phyloP scores from a whole-genome alignment of 2,113 vertebrate genomes.

The Gorsachius goisagi region DNA sequence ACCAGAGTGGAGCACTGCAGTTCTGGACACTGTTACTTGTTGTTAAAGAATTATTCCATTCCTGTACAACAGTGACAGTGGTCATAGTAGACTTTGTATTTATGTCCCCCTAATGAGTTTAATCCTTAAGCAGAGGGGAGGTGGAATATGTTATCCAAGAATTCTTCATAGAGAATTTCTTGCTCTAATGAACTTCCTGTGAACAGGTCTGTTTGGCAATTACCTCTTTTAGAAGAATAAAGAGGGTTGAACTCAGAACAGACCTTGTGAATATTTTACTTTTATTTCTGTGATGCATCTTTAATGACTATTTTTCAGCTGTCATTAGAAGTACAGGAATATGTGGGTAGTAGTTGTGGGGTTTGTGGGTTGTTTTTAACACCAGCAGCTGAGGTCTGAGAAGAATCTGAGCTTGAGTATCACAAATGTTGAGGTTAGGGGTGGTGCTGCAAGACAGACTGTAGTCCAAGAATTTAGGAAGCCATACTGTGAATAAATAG shows the following conservation, averaged over 20 bases:
- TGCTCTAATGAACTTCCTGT: background rate
- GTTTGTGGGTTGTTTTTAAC: background rate
- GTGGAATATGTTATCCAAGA: background rate
- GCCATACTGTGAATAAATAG: background rate
- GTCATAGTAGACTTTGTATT: background rate
- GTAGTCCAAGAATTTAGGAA: background rate
- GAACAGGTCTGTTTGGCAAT: background rate
- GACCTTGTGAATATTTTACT: background rate
- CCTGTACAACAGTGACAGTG: background rate
- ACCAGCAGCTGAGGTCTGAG: background rate
- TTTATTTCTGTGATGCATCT: background rate
- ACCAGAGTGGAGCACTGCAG: background rate
- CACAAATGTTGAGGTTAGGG: background rate
- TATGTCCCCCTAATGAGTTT: background rate
- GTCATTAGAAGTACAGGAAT: background rate
- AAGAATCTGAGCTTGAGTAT: background rate
- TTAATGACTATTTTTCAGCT: background rate
- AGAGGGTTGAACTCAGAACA: background rate
- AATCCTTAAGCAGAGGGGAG: background rate
- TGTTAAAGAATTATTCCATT: background rate
- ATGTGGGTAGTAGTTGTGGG: background rate
- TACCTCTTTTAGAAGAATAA: background rate
- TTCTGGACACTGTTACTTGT: background rate
- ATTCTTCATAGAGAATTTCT: background rate
- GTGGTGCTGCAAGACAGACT: background rate